These are phyloP conservation scores for Parauchenoglanis punctatus DNA, from an alignment of 2,797 vertebrate genomes.

Conservation along the genomic window DNA sequence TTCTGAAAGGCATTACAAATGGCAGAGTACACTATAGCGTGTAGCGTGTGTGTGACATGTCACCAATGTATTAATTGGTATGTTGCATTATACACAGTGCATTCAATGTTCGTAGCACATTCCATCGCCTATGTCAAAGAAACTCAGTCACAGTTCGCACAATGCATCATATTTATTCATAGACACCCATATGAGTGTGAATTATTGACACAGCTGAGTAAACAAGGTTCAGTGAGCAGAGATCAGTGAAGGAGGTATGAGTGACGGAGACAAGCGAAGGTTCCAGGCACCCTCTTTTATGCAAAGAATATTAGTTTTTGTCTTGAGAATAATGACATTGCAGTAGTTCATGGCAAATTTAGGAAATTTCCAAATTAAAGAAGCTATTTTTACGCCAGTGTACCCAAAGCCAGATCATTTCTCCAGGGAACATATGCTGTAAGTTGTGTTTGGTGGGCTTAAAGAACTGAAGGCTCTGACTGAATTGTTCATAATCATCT, in stretches of 20 bases:
- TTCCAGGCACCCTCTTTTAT: not conserved
- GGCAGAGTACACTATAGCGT: not conserved
- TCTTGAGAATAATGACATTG: not conserved
- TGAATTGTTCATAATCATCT: not conserved
- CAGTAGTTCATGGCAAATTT: not conserved
- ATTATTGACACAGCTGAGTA: not conserved
- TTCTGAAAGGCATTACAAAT: not conserved
- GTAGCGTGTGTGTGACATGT: not conserved
- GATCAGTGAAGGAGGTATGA: not conserved
- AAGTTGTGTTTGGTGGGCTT: not conserved
- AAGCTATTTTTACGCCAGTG: not conserved
- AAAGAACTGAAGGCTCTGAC: not conserved
- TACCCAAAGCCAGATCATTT: not conserved
- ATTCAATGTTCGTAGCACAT: not conserved
- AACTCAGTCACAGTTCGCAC: not conserved
- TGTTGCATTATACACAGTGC: not conserved
- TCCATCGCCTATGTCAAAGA: not conserved
- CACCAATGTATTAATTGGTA: not conserved
- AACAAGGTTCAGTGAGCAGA: not conserved
- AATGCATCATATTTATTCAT: not conserved
- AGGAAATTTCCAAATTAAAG: not conserved
- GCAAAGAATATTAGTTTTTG: not conserved
- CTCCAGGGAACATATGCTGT: not conserved
- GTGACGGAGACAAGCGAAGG: not conserved
- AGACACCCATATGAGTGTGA: not conserved